phyloP scores from a whole-genome alignment of 2,797 vertebrate species.

The Mormyrops boulengeri region DNA sequence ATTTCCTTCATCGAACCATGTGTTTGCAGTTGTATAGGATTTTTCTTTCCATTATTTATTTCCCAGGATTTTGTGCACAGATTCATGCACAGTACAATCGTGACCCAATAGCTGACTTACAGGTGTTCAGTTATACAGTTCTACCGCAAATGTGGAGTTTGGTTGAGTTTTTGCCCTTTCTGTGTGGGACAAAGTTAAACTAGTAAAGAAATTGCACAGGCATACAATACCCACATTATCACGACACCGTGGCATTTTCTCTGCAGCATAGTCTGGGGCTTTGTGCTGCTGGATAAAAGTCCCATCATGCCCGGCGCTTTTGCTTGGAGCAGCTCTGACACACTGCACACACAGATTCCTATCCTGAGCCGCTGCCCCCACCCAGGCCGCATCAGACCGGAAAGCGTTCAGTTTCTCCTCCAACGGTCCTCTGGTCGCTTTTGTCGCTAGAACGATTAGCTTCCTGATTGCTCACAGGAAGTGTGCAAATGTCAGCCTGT shows the following conservation, averaged over 20 bases:
- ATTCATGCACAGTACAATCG: background rate
- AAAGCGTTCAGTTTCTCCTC: background rate
- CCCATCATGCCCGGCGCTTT: background rate
- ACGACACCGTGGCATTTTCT: background rate
- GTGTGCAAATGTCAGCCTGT: background rate
- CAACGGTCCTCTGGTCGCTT: background rate
- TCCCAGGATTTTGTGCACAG: background rate
- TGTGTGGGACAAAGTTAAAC: background rate
- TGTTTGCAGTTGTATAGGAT: background rate
- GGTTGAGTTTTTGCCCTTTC: background rate
- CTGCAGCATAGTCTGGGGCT: background rate
- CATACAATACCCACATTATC: background rate
- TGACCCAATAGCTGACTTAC: background rate
- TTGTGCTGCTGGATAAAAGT: background rate
- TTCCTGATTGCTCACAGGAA: background rate
- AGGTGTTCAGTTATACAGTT: background rate
- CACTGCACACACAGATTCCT: background rate
- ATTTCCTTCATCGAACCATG: background rate
- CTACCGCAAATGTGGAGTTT: background rate
- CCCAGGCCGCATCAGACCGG: background rate
- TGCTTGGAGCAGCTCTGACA: background rate
- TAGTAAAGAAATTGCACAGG: background rate
- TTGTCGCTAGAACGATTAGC: background rate
- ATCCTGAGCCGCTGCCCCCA: background rate
- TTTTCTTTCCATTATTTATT: background rate